Evolutionary conservation across 2,113 vertebrate species (phyloP), one percentile per base, ranked within the genome.

Genomic region (rat (Rattus norvegicus)): DNA sequence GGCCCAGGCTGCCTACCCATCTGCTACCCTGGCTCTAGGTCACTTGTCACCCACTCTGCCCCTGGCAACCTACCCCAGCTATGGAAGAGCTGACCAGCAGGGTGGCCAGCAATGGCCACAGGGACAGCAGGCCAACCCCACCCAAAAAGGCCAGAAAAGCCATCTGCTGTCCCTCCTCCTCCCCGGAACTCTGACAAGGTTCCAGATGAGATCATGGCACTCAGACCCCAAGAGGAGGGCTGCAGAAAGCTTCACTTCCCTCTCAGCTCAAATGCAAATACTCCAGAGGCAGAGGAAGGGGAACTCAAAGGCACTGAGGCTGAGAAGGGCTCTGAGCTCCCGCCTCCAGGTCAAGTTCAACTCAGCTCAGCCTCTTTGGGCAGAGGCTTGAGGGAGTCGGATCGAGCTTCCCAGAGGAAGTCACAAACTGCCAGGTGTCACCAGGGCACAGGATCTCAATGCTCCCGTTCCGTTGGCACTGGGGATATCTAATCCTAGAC

Each of bases 181-280:
- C 91, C 72, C 91, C 56, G n/a, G 92, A 93, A 54, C n/a, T 87
- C 92, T 97, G 96, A 94, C 95, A 95, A 94, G 83, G 83, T 70
- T 97, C 97, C 96, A 97, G 97, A 98, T 98, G 97, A 98, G 92
- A 92, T 98, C 98, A 95, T 43, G 0, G 2, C 47, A 91, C 77
- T 86, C 94, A 63, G 91, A 91, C 81, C 59, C 92, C 72, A 93
- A 90, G 43, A 76, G 76, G 33, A 75, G 86, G 20, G 36, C n/a
- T 9, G 5, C 33, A 75, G 43, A 79, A 83, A 54, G 73, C 54
- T 70, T 83, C 52, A 59, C 54, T 95, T 80, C n/a, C 86, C 69
- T 93, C 70, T 65, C n/a, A 67, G 77, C 52, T 89, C 85, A 54
- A 76, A 63, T 86, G 52, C 56, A 92, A 86, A 92, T 49, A 77